phyloP scores from a whole-genome alignment of 2,797 vertebrate species.

The Dicrostonyx torquatus region DNA sequence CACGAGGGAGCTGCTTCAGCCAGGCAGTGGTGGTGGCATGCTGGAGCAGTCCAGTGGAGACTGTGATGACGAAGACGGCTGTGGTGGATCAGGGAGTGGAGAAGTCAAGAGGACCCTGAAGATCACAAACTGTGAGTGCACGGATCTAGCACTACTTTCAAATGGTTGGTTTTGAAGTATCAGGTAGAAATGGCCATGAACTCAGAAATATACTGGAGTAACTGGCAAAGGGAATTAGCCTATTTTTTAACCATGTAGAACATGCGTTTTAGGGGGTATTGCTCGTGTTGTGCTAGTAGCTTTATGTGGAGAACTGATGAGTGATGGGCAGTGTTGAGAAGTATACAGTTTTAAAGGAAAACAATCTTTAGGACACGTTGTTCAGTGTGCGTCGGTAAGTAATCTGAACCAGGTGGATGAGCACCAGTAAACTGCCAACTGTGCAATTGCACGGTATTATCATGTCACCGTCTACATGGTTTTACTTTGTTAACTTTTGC shows the following conservation, averaged over 20 bases:
- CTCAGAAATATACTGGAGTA: not conserved
- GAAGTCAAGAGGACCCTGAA: conserved; percentile 84
- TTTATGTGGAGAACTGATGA: not conserved
- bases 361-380: not conserved
- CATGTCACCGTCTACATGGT: not conserved
- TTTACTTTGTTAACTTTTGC: not conserved
- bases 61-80: conserved; percentile 94
- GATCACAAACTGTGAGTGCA: conserved; percentile 89
- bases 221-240: not conserved
- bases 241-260: not conserved
- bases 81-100: conserved; percentile 89
- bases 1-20: conserved; percentile 83
- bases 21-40: conserved; percentile 78
- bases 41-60: conserved; percentile 90
- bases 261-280: not conserved
- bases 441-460: not conserved
- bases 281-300: not conserved
- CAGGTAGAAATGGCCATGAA: not conserved
- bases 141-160: not conserved
- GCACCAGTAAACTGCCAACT: not conserved
- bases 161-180: not conserved
- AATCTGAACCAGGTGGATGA: not conserved
- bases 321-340: not conserved
- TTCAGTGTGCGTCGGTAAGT: not conserved
- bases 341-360: not conserved